phyloP scores from a whole-genome alignment of 2,113 vertebrate species.

The Microtus richardsoni region DNA sequence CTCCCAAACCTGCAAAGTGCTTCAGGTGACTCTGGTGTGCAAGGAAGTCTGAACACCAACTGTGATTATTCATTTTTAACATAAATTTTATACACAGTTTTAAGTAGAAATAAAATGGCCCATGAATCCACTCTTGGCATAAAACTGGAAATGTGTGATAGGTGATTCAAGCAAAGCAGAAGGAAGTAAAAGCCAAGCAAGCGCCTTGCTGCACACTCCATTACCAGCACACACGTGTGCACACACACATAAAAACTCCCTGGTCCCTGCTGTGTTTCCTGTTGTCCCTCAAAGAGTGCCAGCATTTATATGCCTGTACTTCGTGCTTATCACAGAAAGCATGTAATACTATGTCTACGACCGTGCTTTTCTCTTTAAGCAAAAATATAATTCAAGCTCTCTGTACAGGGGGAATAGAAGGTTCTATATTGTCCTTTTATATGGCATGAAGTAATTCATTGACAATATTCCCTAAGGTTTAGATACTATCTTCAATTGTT shows the following conservation, averaged over 20 bases:
- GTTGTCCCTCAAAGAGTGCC: background rate
- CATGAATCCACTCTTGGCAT: background rate
- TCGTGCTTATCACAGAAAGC: background rate
- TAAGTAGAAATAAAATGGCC: constrained; percentile 5
- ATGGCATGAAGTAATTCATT: background rate
- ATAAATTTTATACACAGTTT: background rate
- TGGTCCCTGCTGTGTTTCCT: background rate
- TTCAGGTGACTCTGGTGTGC: background rate
- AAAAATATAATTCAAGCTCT: background rate
- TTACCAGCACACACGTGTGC: background rate
- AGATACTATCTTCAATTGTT: background rate
- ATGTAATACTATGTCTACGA: background rate
- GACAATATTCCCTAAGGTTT: background rate
- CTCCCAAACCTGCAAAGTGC: background rate
- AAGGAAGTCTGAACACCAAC: constrained; percentile 10
- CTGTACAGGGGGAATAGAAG: background rate
- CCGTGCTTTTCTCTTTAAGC: constrained; percentile 5
- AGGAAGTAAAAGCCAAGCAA: background rate
- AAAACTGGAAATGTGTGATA: background rate
- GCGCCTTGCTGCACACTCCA: background rate
- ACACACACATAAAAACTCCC: background rate
- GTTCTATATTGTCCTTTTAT: background rate
- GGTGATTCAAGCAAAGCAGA: background rate
- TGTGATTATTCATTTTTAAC: constrained; percentile 24
- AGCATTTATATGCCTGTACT: background rate